phyloP scores from a whole-genome alignment of 2,888 invertebrate species.

The Rhamnusium bicolor region DNA sequence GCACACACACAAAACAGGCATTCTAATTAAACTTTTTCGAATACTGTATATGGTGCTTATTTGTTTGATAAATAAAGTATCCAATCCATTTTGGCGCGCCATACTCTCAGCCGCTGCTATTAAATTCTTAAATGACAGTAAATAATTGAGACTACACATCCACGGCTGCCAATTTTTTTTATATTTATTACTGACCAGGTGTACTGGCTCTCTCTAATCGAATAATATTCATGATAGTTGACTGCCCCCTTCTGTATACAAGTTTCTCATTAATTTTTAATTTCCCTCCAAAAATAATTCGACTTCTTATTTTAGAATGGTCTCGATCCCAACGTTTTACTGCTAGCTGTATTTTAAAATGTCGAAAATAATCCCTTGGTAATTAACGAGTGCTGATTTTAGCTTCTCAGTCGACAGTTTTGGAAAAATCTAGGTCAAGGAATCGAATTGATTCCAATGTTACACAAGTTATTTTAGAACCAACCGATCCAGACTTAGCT shows the following conservation, averaged over 20 bases:
- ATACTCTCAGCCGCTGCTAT: too few relatives aligned
- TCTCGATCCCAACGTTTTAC: background rate
- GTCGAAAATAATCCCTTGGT: background rate
- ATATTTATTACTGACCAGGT: background rate
- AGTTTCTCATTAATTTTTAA: background rate
- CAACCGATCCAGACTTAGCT: slow-evolving; percentile 17
- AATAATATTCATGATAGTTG: background rate
- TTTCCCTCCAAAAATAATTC: background rate
- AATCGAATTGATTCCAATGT: slow-evolving; percentile 18
- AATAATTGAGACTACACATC: too few relatives aligned
- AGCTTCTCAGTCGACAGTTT: background rate
- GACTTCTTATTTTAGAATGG: background rate
- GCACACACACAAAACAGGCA: too few relatives aligned
- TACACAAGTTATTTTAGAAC: slow-evolving; percentile 8
- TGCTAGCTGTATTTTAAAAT: background rate
- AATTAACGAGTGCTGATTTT: slow-evolving; percentile 3
- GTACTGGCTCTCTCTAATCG: background rate
- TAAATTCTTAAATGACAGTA: too few relatives aligned
- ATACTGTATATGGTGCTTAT: too few relatives aligned
- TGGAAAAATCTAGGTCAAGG: slow-evolving; percentile 32
- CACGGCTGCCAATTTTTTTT: too few relatives aligned
- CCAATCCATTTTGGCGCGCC: too few relatives aligned
- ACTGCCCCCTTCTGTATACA: background rate
- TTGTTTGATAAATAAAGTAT: too few relatives aligned
- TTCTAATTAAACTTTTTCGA: too few relatives aligned